phyloP scores from a whole-genome alignment of 2,797 vertebrate species.

The Oophaga sylvatica region DNA sequence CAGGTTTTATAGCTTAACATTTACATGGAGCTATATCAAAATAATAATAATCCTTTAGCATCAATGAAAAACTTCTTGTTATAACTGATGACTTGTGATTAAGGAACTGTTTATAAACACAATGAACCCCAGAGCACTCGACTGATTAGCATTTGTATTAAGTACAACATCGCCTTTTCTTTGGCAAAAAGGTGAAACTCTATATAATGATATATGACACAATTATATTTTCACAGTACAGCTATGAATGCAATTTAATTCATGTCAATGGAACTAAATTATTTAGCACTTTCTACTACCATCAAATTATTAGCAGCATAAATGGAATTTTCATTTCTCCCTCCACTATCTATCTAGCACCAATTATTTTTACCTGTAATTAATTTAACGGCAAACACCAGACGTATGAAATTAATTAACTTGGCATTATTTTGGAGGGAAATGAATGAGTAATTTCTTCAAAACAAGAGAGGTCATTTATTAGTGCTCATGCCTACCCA shows the following conservation, averaged over 20 bases:
- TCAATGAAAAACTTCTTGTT: conserved; percentile 8
- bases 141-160: conserved; percentile 57
- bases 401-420: conserved; percentile 59
- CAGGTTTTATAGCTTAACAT: neutral
- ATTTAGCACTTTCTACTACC: conserved; percentile 48
- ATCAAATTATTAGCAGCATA: conserved; percentile 50
- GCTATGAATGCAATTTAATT: conserved; percentile 64
- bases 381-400: conserved; percentile 51
- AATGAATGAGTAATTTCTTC: conserved; percentile 53
- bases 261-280: conserved; percentile 47
- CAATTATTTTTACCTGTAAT: conserved; percentile 59
- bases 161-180: conserved; percentile 51
- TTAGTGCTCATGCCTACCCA: conserved; percentile 33
- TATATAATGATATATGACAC: conserved; percentile 65
- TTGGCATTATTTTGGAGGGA: conserved; percentile 50
- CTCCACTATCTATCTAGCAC: conserved; percentile 64
- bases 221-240: conserved; percentile 62
- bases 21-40: neutral
- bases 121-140: conserved; percentile 53
- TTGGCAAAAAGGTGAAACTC: conserved; percentile 55
- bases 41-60: conserved; percentile 11
- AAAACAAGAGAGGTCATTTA: conserved; percentile 41
- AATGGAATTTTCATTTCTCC: conserved; percentile 57
- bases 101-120: conserved; percentile 61
- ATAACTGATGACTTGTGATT: conserved; percentile 56